phyloP scores from a whole-genome alignment of 2,888 invertebrate species.

The Erebia aethiops region DNA sequence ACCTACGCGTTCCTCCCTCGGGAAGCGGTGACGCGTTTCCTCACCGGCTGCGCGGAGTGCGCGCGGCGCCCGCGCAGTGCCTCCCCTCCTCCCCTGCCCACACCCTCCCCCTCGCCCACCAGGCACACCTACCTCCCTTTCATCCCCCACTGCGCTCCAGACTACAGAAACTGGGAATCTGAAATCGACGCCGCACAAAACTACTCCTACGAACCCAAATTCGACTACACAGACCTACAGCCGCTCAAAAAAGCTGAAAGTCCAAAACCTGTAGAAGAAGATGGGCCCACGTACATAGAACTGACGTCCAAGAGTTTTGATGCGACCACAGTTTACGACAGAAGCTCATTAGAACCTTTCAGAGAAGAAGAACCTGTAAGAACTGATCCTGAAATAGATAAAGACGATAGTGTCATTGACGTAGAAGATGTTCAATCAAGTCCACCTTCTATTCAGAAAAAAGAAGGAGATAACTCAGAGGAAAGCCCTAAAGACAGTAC shows the following conservation, averaged over 20 bases:
- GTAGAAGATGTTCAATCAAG: constrained; percentile 76
- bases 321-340: constrained; percentile 52
- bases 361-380: constrained; percentile 72
- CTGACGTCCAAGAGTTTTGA: constrained; percentile 68
- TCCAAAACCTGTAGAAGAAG: constrained; percentile 64
- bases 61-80: constrained; percentile 89
- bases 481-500: constrained; percentile 57
- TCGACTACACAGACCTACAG: constrained; percentile 71
- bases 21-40: constrained; percentile 97
- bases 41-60: constrained; percentile 97
- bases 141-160: constrained; percentile 71
- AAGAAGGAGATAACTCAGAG: constrained; percentile 51
- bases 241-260: constrained; percentile 74
- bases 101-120: constrained; percentile 78
- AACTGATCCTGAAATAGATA: constrained; percentile 77
- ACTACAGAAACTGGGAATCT: constrained; percentile 80
- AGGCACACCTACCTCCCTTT: constrained; percentile 74
- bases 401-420: constrained; percentile 77
- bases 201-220: constrained; percentile 70
- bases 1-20: constrained; percentile 97
- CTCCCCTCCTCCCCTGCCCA: constrained; percentile 82
- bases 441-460: constrained; percentile 52
- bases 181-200: constrained; percentile 79
- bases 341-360: constrained; percentile 67
- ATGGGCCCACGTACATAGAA: constrained; percentile 77